Evolutionary conservation across 2,888 invertebrate species (phyloP), one percentile per base, ranked within the genome.

Genomic region (Allygus modestus): DNA sequence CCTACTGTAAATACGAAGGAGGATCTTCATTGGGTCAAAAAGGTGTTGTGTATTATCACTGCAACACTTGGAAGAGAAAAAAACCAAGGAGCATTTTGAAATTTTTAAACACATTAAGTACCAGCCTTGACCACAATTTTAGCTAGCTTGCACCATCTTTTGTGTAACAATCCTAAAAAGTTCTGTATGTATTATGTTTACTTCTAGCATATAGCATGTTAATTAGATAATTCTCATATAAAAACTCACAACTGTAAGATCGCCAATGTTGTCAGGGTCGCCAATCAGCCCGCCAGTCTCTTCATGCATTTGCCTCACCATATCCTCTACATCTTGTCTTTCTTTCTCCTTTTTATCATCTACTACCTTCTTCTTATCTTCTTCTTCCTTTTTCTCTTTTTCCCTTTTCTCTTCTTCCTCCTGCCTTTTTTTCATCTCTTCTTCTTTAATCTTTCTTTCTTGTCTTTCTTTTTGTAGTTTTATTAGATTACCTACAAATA

Each of bases 381-480:
- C 85, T 51, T 33, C 77, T 26, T 85, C 85, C 31, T 46, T 82
- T 20, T 84, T 65, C 69, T 86, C 86, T 79, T 83, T 79, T 81
- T 85, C 84, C 84, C 77, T 84, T 33, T 81, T 75, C 82, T 87
- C 85, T 69, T 86, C 85, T 73, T 92, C 91, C 82, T 92, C 90
- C 83, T 90, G 90, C 87, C 90, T 92, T 83, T 91, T 93, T 73
- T 92, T 92, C 87, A 94, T 92, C 89, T 94, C 91, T 87, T 92
- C 91, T 82, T 92, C 90, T 84, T 90, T 90, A 87, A 90, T 92
- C 83, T 91, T 87, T 86, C 91, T 92, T 87, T 94, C 94, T 87
- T 93, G 93, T 71, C 92, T 92, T 87, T 94, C 92, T 90, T 94
- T 94, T 88, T 92, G 93, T 84, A 92, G 90, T 89, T 94, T 94